Evolutionary conservation across 2,888 invertebrate species (phyloP), one percentile per base, ranked within the genome.

Genomic region (Patella depressa): DNA sequence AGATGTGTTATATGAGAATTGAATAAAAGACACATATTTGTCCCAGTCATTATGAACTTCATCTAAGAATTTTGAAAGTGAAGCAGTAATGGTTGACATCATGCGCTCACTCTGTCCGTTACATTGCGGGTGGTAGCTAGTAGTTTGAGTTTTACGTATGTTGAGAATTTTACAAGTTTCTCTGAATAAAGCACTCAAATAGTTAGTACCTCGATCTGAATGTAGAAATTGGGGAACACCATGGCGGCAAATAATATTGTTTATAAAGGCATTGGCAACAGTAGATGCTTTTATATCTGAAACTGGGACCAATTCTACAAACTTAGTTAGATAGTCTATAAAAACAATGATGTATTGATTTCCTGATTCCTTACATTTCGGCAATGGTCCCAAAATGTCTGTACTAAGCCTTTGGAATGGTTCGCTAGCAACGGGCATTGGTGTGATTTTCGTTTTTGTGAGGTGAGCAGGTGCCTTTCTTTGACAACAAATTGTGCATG

Each of bases 371-470:
- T 59, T 17, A 59, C 59, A 59, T 59, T 59, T 59, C 19, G 59
- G 59, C 19, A 76, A 3, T 12, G 76, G 76, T 9, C 76, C 72
- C 19, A 76, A 29, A 45, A 72, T 76, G 53, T 76, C 72, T n/a
- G 72, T 76, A 59, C 76, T 76, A n/a, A 76, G 19, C 9, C 76
- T 54, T 15, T 76, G 57, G n/a, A 76, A 76, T 59, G 59, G 59
- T n/a, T 59, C n/a, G 12, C 59, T 59, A 59, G 59, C 59, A 59
- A 59, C 59, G 17, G 59, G 59, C 59, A 59, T 59, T 59, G 59
- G 19, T n/a, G 17, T 17, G 9, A 59, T 59, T 19, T n/a, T n/a
- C 17, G 59, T 19, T 59, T 19, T 59, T n/a, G 59, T 59, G 19
- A 17, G 17, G 17, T 59, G 17, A 17, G 34, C 24, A 59, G 55